Conservation (phyloP, 2,113 vertebrate species). For the Smithornis capensis region DNA sequence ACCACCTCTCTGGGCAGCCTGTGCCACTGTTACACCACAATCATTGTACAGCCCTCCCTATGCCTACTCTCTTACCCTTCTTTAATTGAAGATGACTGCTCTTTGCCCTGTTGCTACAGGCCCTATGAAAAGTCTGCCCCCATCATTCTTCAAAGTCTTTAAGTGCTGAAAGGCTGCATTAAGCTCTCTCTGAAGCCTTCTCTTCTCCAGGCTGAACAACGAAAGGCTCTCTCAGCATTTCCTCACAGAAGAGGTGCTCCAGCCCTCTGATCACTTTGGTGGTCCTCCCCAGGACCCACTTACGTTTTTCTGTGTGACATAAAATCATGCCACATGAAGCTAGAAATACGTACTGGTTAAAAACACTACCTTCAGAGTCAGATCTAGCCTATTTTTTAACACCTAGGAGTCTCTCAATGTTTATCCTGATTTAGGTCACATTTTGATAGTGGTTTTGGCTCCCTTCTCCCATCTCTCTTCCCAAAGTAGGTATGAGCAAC, state of each 20-base stretch:
- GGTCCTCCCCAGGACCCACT: background rate
- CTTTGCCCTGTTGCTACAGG: background rate
- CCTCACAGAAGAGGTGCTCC: background rate
- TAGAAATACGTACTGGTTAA: background rate
- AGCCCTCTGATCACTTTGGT: background rate
- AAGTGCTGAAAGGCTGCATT: background rate
- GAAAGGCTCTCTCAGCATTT: background rate
- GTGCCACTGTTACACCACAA: background rate
- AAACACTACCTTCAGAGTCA: background rate
- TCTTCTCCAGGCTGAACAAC: background rate
- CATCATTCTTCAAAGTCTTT: background rate
- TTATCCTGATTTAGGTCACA: background rate
- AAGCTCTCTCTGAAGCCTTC: fast-evolving
- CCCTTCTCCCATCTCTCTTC: background rate
- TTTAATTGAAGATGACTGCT: background rate
- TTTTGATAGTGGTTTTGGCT: background rate
- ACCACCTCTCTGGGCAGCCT: background rate
- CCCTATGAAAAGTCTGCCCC: background rate
- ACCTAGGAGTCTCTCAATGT: background rate
- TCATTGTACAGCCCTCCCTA: background rate
- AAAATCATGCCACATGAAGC: background rate
- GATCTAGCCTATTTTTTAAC: background rate
- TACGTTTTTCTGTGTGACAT: background rate
- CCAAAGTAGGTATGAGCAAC: background rate
- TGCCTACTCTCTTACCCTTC: background rate